Evolutionary conservation across 2,888 invertebrate species (phyloP), one percentile per base, ranked within the genome.

Genomic region (Drosophila demipolita): DNA sequence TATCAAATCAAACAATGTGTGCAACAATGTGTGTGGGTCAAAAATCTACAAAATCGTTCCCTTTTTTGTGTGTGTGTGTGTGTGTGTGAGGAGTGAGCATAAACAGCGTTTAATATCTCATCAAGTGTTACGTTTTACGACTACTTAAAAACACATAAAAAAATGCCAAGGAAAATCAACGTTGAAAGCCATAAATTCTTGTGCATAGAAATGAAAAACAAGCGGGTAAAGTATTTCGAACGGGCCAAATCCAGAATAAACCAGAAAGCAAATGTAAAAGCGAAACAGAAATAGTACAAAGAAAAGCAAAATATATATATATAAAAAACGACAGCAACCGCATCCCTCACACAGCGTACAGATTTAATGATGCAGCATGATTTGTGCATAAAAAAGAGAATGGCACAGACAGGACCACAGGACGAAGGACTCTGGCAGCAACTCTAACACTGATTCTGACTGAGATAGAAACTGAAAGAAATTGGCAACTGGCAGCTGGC

Each of bases 141-240:
- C 91, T 91, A 91, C 91, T 92, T 92, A 91, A 92, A 91, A 91
- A 79, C 83, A 89, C 91, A 89, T 91, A 91, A 91, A 91, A 91
- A 89, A 83, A 75, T 73, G 66, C 79, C 73, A 75, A 78, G 76
- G 75, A 88, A 85, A 89, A 89, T 82, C 89, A 89, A 89, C 87
- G 85, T 75, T 83, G 75, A 87, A 85, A 85, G 85, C 85, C 80
- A 89, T 87, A 87, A 89, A 87, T 87, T 78, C 63, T 73, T 65
- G 67, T 69, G 79, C 70, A 77, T 73, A 74, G 80, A 78, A 83
- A 83, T 83, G 79, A 80, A 80, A 79, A 75, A 72, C 68, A 60
- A 78, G 66, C 57, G 74, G 65, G 50, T 53, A 49, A 40, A 40
- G 58, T 55, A 58, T 53, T 63, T 54, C 62, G 64, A 42, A 66